Percentiles rank a stretch among this genome's conserved stretches.
Conservation (phyloP, 2,888 invertebrate genomes). For the Unio pictorum region DNA sequence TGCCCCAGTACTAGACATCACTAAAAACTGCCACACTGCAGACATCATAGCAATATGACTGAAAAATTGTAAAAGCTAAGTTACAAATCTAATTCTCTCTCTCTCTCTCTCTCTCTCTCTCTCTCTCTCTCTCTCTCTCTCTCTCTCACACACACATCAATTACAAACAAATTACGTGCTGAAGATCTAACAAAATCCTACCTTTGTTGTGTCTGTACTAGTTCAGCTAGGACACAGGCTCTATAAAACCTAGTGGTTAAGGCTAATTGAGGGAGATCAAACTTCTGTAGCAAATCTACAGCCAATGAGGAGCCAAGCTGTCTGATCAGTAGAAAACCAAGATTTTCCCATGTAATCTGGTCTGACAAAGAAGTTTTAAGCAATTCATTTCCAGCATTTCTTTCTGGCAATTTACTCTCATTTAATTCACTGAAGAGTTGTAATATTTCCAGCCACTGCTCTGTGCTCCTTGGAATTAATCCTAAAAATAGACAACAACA, state of each 20-base stretch:
- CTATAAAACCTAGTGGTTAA: slow-evolving; percentile 42
- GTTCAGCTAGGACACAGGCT: slow-evolving; percentile 39
- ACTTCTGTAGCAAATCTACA: slow-evolving; percentile 38
- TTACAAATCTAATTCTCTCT: no score
- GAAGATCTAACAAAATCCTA: slow-evolving; percentile 11
- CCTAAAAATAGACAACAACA: background rate
- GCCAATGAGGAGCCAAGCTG: slow-evolving; percentile 41
- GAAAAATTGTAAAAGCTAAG: no score
- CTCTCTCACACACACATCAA: no score
- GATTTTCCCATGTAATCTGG: slow-evolving; percentile 42
- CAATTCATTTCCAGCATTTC: no score
- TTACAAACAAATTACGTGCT: no score
- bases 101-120: no score
- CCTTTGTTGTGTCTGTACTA: slow-evolving; percentile 50
- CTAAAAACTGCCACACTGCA: no score
- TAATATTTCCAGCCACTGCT: background rate
- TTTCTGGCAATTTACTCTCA: background rate
- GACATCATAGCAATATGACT: no score
- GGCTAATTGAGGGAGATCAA: slow-evolving; percentile 21
- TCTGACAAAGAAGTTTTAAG: slow-evolving; percentile 19
- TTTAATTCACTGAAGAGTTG: slow-evolving; percentile 1
- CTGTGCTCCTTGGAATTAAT: background rate
- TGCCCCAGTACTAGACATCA: no score
- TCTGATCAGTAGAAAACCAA: slow-evolving; percentile 45
- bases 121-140: no score